Evolutionary conservation across 2,797 vertebrate genomes (phyloP), one percentile per base, ranked within the genome.

Genomic region (Lepus townsendii): DNA sequence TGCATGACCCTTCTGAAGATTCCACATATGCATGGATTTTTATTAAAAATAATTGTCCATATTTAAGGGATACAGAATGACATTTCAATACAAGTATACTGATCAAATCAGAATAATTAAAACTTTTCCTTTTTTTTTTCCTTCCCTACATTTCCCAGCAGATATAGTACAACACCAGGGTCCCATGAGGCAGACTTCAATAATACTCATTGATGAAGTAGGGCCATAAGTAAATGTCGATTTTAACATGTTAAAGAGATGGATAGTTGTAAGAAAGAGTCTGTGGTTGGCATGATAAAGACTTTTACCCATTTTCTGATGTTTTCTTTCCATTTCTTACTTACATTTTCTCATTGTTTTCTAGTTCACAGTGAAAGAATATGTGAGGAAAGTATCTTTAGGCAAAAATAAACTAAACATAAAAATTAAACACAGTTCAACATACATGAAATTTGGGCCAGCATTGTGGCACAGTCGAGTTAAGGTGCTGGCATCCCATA

Each of bases 381-480:
- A 78, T 68, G 91, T 83, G 35, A 82, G 68, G 83, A 90, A 96
- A 76, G 54, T 60, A 89, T 62, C 38, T 94, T 87, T 35, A 82
- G 32, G 42, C 2, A 72, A 22, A 94, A 91, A 84, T 35, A 35
- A 35, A 35, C 35, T 35, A 35, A 35, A 35, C 35, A 35, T 35
- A 35, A 35, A 35, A 35, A 35, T 35, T 35, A 35, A 35, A 35
- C 35, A 35, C 35, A 35, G 35, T 35, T 35, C 35, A 35, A 35
- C 35, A 35, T 35, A 35, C 35, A 35, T 35, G 35, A 35, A 35
- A 35, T 35, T 35, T 35, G 35, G 35, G 35, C 35, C 35, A 35
- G 35, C 35, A 35, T 35, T 35, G 35, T 35, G 35, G 35, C 35
- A 35, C 35, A 35, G 35, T 35, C 1, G 35, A 35, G 35, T 35